phyloP scores from a whole-genome alignment of 2,888 invertebrate species.

The Lathronympha strigana region DNA sequence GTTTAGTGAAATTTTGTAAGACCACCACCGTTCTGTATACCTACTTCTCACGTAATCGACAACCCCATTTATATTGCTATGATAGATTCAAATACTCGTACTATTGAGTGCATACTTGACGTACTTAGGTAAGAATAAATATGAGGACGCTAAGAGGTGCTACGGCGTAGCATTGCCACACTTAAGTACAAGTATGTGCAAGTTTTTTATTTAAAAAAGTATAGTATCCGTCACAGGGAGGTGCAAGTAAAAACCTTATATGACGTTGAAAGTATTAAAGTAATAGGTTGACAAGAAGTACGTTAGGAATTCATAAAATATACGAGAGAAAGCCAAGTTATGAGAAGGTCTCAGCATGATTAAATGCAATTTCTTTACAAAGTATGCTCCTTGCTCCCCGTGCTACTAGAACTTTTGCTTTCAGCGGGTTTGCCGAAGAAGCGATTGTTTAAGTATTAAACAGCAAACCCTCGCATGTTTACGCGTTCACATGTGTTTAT shows the following conservation, averaged over 20 bases:
- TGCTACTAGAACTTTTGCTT: conserved; percentile 71
- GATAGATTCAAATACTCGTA: no score
- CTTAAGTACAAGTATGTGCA: neutral
- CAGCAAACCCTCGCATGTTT: conserved; percentile 18
- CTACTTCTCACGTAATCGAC: no score
- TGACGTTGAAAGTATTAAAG: conserved; percentile 68
- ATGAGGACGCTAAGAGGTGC: no score
- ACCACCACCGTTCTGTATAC: no score
- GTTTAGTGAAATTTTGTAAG: no score
- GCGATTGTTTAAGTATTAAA: conserved; percentile 50
- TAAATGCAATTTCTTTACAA: conserved; percentile 81
- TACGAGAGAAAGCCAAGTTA: conserved; percentile 69
- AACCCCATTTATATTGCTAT: no score
- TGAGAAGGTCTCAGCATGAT: conserved; percentile 73
- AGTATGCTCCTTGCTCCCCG: conserved; percentile 73
- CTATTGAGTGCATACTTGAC: no score
- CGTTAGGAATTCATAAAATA: conserved; percentile 74
- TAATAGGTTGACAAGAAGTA: conserved; percentile 77
- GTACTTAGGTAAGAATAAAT: no score
- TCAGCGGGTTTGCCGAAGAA: conserved; percentile 57
- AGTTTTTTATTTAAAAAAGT: conserved; percentile 39
- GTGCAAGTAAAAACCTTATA: conserved; percentile 60
- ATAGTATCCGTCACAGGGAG: conserved; percentile 68
- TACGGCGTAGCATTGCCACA: no score
- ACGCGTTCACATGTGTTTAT: conserved; percentile 10